phyloP scores from a whole-genome alignment of 2,888 invertebrate species.

The Drosophila eohydei region DNA sequence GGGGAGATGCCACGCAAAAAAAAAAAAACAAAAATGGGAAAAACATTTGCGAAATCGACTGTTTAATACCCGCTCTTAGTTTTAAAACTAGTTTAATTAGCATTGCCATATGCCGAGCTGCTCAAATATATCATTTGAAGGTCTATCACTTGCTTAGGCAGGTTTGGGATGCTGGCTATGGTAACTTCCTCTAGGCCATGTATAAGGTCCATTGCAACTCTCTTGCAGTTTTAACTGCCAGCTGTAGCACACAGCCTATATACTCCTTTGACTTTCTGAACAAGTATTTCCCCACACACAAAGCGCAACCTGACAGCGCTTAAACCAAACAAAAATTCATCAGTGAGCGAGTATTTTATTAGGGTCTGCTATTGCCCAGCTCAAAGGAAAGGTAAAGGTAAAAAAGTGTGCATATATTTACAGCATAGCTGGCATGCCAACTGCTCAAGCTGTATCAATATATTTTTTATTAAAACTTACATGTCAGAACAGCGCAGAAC shows the following conservation, averaged over 20 bases:
- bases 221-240: no score
- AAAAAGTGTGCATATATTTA: not conserved
- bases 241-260: not conserved
- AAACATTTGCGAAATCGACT: not conserved
- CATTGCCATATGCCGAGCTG: no score
- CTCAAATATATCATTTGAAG: not conserved
- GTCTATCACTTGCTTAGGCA: no score
- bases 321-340: constrained; percentile 37
- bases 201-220: no score
- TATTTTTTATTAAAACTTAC: constrained; percentile 42
- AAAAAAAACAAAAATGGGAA: no score
- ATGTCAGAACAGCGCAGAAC: constrained; percentile 18
- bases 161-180: no score
- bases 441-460: constrained; percentile 25
- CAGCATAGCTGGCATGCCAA: not conserved
- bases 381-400: constrained; percentile 13
- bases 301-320: not conserved
- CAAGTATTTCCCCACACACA: not conserved
- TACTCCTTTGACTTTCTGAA: not conserved
- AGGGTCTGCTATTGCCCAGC: constrained; percentile 16
- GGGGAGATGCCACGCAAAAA: constrained; percentile 44
- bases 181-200: no score
- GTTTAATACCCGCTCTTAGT: not conserved
- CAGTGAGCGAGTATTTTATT: constrained; percentile 33
- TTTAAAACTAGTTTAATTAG: no score